Base-by-base conservation (phyloP, 2,888 invertebrate species). In the Brenthis ino region DNA sequence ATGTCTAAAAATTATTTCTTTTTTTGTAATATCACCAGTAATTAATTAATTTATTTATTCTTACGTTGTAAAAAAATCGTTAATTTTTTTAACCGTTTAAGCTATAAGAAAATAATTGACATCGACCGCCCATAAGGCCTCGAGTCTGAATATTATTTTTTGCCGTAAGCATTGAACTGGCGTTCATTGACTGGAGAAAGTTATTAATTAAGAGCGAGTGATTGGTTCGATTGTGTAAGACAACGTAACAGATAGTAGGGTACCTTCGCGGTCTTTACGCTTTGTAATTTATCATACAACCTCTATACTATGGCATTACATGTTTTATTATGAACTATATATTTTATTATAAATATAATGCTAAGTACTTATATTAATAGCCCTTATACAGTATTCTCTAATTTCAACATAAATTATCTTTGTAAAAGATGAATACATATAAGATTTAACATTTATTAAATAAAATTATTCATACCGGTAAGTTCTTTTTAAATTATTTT, bases 171-270 rank as follows among this genome's bases (percentile, higher is more conserved):
- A 51, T 64, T 60, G 28, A 56, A 60, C 60, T 60, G 48, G 56
- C 83, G 89, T 87, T 83, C 89, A 82, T 87, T 88, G 90, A 89
- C 89, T 88, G 82, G 91, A 89, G 91, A 91, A 91, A 91, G 91
- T 91, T 85, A 82, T 82, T 88, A 90, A 90, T 89, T 88, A 89
- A 82, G 82, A 83, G 74, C 80, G 77, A 79, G 78, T 81, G 86
- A 88, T 88, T 84, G 87, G 80, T 79, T 75, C 71, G 84, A 87
- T 91, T 91, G 88, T 88, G 85, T 85, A 89, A 91, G 81, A 66
- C 79, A 82, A 57, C 63, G 85, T 82, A 87, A 85, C 83, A 80
- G 82, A 81, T 68, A 28, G 50, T 43, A 53, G 60, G 28, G 4
- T 55, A 64, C 55, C 64, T 64, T 55, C 28, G 63, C 14, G 20